Base-by-base conservation (phyloP, 1,140 invertebrate genomes). In the Bombus terrestris region DNA sequence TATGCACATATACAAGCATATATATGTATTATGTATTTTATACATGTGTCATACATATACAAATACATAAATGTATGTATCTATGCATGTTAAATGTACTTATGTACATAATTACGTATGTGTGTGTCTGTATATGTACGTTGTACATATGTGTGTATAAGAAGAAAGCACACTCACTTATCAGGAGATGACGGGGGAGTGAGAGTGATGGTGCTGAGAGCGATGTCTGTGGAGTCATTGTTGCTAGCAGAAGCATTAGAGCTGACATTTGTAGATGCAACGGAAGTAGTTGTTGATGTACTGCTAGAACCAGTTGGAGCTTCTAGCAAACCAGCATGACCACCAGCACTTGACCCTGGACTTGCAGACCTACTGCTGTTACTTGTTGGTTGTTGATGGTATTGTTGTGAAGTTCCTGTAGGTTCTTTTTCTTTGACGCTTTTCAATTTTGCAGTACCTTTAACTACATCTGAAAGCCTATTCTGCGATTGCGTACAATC, bases 401-500 rank as follows among this genome's bases (percentile, higher is more conserved):
- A 83, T 86, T 91, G 91, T 81, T 92, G 92, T 78, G 90, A 86
- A 75, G 87, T 91, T 41, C 78, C 89, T 28, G 85, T 83, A 68
- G 89, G 80, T 80, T 93, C 92, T 69, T 94, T 92, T 82, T 95
- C 93, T 92, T 95, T 94, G 93, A 94, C 91, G 90, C 92, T 93
- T 93, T 96, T 96, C 47, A 95, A 91, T 91, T 97, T 97, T 37
- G 96, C 96, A 57, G 96, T 97, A 83, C 97, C 97, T 92, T 98
- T 98, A 37, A 98, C 97, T 57, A 98, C 97, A 94, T 98, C 98
- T 8, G 98, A 97, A 88, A 98, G 94, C 92, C 97, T 96, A 93
- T 96, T 97, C 83, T 95, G 94, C 13, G 94, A 94, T 84, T 94
- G 94, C 80, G 93, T 91, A 87, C 92, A 93, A 80, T 94, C 92